Base-by-base conservation (phyloP, 2,113 vertebrate genomes). In the Forbesichthys agassizii region DNA sequence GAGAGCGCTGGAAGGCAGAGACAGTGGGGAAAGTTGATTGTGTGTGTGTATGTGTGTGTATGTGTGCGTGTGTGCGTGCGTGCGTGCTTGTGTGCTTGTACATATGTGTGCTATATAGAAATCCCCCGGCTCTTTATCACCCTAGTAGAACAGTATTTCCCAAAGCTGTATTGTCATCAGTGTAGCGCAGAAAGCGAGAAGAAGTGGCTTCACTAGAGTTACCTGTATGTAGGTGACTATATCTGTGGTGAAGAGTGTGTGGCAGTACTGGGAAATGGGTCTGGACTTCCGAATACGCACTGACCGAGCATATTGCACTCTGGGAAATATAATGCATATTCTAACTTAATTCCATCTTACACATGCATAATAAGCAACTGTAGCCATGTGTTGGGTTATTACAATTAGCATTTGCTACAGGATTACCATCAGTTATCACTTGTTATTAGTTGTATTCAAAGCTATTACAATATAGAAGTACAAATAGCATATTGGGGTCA, bases 171-270 rank as follows among this genome's bases (percentile, higher is more conserved):
- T 46, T 66, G 64, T 60, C 55, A 79, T 63, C 75, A 51, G 70
- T 5, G 36, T 68, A 79, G 66, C 47, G 58, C 67, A 71, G 61
- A 57, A 71, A 61, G 77, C 72, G 71, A 74, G 63, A 53, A 63
- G 56, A 47, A 57, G 33, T 75, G 51, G 63, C 61, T 66, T 73
- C 27, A 1, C 69, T 59, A 66, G 55, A 79, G 77, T 90, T 94
- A 95, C 94, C 94, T 94, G 84, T 77, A 95, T 90, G 88, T 93
- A 94, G 89, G 92, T 91, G 82, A 94, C 64, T 79, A 95, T 92
- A 84, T 94, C 92, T 90, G 93, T 91, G 84, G 85, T 93, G 93
- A 95, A 95, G 90, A 95, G 93, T 91, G 93, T 94, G 91, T 94
- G 91, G 88, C 91, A 87, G 92, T 92, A 95, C 90, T 92, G 92